Evolutionary conservation across 2,888 invertebrate genomes (phyloP).

Genomic region (Perdita meconis): DNA sequence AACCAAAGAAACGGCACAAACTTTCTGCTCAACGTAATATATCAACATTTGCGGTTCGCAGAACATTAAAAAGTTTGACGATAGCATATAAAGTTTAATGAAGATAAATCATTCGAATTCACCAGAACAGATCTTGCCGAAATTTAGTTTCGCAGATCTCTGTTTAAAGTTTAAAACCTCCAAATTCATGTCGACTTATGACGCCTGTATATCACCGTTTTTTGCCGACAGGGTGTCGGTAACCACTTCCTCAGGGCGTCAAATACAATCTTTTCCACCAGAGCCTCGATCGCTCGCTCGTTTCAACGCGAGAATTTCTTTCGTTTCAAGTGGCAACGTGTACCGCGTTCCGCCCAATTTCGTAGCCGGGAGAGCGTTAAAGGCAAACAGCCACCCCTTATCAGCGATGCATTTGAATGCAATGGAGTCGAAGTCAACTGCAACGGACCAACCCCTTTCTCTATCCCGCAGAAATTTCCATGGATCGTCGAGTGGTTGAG

Average conservation of each 20-base stretch:
- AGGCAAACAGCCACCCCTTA: conserved; percentile 21
- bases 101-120: too few relatives aligned
- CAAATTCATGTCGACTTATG: too few relatives aligned
- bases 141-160: too few relatives aligned
- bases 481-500: conserved; percentile 2
- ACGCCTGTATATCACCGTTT: not conserved
- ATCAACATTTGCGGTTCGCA: too few relatives aligned
- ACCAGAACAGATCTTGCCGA: too few relatives aligned
- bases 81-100: too few relatives aligned
- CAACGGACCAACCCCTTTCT: not conserved
- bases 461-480: conserved; percentile 25
- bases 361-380: conserved; percentile 11
- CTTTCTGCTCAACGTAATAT: too few relatives aligned
- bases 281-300: not conserved
- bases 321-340: not conserved
- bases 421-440: conserved; percentile 29
- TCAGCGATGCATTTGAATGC: conserved; percentile 39
- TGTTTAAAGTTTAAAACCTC: too few relatives aligned
- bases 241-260: not conserved
- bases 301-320: not conserved
- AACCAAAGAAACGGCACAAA: too few relatives aligned
- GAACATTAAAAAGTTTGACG: too few relatives aligned
- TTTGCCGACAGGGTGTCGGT: not conserved
- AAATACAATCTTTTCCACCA: not conserved
- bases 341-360: conserved; percentile 17